Base-by-base conservation (phyloP, 2,797 vertebrate genomes). In the Macropus fuliginosus region DNA sequence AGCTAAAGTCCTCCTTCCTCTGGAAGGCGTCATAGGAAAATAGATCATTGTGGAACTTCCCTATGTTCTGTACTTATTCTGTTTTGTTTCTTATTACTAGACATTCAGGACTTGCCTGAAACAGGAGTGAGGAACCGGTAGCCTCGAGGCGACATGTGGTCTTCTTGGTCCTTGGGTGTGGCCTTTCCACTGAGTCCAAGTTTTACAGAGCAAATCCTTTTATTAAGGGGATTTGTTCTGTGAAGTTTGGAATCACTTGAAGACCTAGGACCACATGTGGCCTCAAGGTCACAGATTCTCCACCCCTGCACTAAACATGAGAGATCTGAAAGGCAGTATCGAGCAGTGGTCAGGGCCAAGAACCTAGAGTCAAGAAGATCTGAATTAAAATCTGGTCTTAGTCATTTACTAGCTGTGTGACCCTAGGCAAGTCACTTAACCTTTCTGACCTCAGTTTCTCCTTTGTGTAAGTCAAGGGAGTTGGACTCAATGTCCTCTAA, bases 41-140 rank as follows among this genome's bases (percentile, higher is more conserved):
- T 24, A 29, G 34, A 24, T 24, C 66, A 81, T 91, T 56, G n/a
- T 66, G 54, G 16, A 81, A 90, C 55, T 92, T 93, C 24, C 91
- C 74, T 66, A 3, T 1, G 66, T 29, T 4, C 0, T 0, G 1
- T 34, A 46, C 27, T 52, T 94, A 87, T 54, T 74, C 50, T 57
- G 54, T 57, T 93, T 81, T 81, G n/a, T 62, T 87, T 59, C 94
- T 93, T 31, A 56, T 90, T 31, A 29, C n/a, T 92, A 56, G 31
- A 18, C 2, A 89, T 91, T 55, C 18, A 21, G 91, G 11, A 27
- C n/a, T 92, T 59, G 40, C 52, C 55, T 54, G 31, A 28, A 10
- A 56, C 18, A 55, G 18, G 55, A 18, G 55, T 55, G 55, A 55
- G 13, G 55, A 55, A 55, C 16, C 55, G 0, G 55, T 18, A 55